Percentiles rank a stretch among this genome's conserved stretches.
phyloP scores from a whole-genome alignment of 2,113 vertebrate genomes.

The Phyllostomus hastatus region DNA sequence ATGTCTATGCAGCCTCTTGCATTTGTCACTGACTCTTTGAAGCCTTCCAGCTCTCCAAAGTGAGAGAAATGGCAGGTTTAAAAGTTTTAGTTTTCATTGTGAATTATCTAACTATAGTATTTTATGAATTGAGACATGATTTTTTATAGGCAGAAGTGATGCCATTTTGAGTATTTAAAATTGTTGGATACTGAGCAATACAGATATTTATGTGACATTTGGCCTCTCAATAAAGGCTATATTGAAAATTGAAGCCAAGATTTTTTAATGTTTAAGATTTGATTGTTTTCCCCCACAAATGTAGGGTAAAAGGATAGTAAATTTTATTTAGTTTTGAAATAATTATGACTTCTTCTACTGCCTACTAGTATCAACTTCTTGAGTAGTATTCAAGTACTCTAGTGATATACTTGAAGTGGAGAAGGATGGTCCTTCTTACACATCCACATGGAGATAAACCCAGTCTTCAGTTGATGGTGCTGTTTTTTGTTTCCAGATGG shows the following conservation, averaged over 20 bases:
- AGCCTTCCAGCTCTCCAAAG: neutral
- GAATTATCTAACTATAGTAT: neutral
- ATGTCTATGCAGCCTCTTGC: accelerated
- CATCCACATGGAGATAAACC: neutral
- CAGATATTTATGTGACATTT: neutral
- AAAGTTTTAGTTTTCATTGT: neutral
- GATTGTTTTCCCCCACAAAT: neutral
- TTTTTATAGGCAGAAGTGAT: neutral
- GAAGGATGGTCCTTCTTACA: neutral
- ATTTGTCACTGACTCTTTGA: neutral
- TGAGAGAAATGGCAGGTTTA: neutral
- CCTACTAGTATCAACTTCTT: neutral
- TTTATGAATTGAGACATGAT: neutral
- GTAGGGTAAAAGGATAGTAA: neutral
- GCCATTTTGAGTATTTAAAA: neutral
- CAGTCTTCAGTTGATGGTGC: neutral
- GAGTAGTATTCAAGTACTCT: neutral
- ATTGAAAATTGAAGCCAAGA: neutral
- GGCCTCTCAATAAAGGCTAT: neutral
- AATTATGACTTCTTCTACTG: neutral
- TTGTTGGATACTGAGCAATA: neutral
- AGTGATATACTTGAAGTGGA: neutral
- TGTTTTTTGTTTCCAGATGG: neutral
- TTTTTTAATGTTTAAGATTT: neutral
- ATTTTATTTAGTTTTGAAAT: neutral